Evolutionary conservation across 1,140 invertebrate species (phyloP).

Genomic region (Periplaneta americana): DNA sequence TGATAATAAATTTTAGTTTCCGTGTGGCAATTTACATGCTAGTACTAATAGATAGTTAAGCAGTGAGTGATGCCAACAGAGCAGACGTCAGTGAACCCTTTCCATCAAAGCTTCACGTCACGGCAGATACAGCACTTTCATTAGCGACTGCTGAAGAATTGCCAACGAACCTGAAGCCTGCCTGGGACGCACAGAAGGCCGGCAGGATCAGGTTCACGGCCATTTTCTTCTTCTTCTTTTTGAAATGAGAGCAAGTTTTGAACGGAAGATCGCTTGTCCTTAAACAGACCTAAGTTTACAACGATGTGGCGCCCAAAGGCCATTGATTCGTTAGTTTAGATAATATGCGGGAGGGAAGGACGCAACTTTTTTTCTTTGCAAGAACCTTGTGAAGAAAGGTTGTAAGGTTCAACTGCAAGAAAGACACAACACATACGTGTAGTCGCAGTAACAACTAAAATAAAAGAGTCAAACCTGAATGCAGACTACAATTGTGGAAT

Average conservation of each 20-base stretch:
- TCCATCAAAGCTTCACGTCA: background rate
- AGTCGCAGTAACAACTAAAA: background rate
- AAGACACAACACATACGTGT: background rate
- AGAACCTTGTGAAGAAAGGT: background rate
- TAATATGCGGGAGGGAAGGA: background rate
- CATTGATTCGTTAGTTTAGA: background rate
- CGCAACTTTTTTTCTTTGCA: background rate
- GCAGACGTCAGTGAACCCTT: background rate
- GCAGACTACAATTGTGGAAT: too few species aligned
- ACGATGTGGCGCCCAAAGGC: background rate
- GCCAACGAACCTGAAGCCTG: background rate
- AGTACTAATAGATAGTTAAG: too few species aligned
- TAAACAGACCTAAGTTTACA: background rate
- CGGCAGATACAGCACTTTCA: background rate
- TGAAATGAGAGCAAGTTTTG: background rate
- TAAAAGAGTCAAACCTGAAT: background rate
- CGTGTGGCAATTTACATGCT: too few species aligned
- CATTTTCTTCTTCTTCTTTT: background rate
- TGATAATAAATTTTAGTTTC: too few species aligned
- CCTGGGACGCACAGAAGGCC: background rate
- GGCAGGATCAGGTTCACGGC: background rate
- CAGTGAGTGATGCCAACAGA: too few species aligned
- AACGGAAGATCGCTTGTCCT: background rate
- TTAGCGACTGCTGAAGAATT: background rate
- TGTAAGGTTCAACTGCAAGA: background rate